Base-by-base conservation (phyloP, 2,888 invertebrate genomes). In the Iselma pallidipennis region DNA sequence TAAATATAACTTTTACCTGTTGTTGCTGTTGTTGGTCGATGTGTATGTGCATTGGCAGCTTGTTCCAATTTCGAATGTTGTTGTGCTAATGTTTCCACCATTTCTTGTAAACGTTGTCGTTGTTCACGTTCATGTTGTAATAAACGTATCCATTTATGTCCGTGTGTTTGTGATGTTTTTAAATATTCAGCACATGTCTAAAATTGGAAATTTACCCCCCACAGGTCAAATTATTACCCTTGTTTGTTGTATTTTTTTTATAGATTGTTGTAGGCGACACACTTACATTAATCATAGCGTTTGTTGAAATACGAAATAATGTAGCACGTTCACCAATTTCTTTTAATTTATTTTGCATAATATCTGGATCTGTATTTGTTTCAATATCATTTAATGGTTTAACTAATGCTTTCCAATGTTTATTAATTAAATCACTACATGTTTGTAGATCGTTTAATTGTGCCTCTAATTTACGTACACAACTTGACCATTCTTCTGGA, bases 61-160 rank as follows among this genome's bases (percentile, higher is more conserved):
- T 95, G 92, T 83, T 99, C 99, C 68, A 99, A 85, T 74, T 92
- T 92, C 59, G 96, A 96, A 81, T 98, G 98, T 80, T 99, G 99
- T 70, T 95, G 88, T 12, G 99, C 99, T 65, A 99, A 86, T 76
- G 97, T 96, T 80, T 99, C 98, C 14, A 99, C 95, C 85, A 99
- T 95, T 77, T 97, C 97, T 78, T 97, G 96, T 66, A 97, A 84
- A 50, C 95, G 88, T 79, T 91, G 87, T 75, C 96, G 89, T 82
- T 98, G 96, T 70, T 98, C 96, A 21, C 97, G 90, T 79, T 99
- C 98, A 81, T 96, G 94, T 72, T 96, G 94, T 66, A 98, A 83
- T 80, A 95, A 89, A 71, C 94, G 91, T 70, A 93, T 92, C 94
- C 98, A 95, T 71, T 96, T 94, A 61, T 92, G 89, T 54, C 95